Conservation (phyloP, 2,797 vertebrate genomes). For the Myotis myotis region DNA sequence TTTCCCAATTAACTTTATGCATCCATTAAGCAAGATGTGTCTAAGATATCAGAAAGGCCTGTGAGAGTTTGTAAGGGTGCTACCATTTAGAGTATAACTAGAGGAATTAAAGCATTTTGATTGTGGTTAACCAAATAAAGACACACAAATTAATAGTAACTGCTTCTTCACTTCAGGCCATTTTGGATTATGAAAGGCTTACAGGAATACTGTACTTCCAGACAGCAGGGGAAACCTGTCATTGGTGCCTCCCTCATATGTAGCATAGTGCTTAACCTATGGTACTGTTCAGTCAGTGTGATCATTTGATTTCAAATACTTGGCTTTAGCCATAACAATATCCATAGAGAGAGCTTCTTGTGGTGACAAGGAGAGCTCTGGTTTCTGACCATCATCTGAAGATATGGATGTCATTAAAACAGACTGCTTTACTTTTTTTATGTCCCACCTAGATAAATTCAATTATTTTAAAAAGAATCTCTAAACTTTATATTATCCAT, state of each 20-base stretch:
- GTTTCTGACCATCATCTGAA: background rate
- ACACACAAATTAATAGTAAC: background rate
- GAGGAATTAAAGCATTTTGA: background rate
- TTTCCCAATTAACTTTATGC: background rate
- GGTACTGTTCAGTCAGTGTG: background rate
- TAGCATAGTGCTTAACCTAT: background rate
- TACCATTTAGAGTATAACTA: background rate
- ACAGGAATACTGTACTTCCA: background rate
- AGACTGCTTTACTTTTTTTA: background rate
- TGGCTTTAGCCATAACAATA: background rate
- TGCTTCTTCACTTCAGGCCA: background rate
- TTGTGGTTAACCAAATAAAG: background rate
- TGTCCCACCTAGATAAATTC: background rate
- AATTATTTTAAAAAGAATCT: background rate
- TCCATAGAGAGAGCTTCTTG: background rate
- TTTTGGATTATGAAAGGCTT: background rate
- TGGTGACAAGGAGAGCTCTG: background rate
- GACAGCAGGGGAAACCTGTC: background rate
- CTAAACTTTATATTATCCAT: background rate
- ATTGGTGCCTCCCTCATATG: background rate
- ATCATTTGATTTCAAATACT: slow-evolving; percentile 26
- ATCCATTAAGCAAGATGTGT: background rate
- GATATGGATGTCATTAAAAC: background rate
- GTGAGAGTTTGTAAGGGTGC: background rate
- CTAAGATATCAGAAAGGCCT: background rate